Evolutionary conservation across 1,140 invertebrate genomes (phyloP), one percentile per base, ranked within the genome.

Genomic region (Lepidurus apus): DNA sequence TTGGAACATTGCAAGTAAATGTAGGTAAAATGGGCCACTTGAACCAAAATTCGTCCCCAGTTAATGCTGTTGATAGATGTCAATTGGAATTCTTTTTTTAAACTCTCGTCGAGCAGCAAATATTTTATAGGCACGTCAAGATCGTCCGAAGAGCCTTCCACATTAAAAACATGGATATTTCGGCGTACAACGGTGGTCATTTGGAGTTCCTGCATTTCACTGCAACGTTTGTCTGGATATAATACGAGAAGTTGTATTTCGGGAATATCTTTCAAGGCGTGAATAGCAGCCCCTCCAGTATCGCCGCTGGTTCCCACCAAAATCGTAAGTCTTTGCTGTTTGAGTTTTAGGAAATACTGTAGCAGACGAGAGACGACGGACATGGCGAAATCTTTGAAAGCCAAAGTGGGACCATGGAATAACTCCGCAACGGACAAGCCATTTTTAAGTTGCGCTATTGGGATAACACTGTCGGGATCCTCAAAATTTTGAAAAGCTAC

Each of bases 341-440:
- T 79, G 77, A 84, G 85, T n/a, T 80, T 81, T 13, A 87, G 82
- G 80, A 86, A 88, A 77, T 86, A 84, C 53, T 87, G 80, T 42
- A 87, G 81, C 7, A 88, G 82, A 77, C 85, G 82, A 10, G 84
- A 87, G 7, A 87, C 81, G 78, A 86, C 84, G 11, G 82, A 82
- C 77, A 88, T 77, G 13, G 86, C 85, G 11, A 87, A 81, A 78
- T 88, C 87, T 81, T 88, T 88, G 82, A 88, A 88, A 7, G 87
- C 85, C 81, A 86, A 82, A 0, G 87, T 87, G 26, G 81, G 81
- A 5, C 87, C 87, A 81, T 88, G 87, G 80, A 85, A 88, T 34
- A 87, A 80, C 81, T 88, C 87, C 17, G 86, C 82, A 10, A 88
- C 82, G 42, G 81, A 84, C 7, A 86, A 79, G 8, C 82, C 84